A percentile compares a stretch with the other conserved stretches of the same genome.
Evolutionary conservation across 2,113 vertebrate species (phyloP).

Genomic region (Athene cunicularia): DNA sequence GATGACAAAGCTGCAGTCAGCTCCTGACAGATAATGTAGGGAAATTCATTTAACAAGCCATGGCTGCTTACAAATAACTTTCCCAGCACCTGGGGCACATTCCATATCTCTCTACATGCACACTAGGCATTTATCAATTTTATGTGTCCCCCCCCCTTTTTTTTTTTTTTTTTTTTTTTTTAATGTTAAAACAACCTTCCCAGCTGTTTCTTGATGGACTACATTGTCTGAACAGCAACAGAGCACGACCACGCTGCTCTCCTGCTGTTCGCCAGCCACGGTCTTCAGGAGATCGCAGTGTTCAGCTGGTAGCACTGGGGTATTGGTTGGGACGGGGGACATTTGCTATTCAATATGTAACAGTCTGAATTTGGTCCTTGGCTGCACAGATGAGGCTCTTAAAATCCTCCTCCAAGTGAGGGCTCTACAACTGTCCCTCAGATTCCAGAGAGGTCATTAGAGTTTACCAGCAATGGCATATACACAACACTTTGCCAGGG

Average conservation of each 20-base stretch:
- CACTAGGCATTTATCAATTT: background rate
- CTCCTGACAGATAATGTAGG: background rate
- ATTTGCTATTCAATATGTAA: fast-evolving
- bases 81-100: background rate
- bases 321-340: background rate
- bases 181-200: background rate
- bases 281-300: background rate
- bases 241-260: fast-evolving
- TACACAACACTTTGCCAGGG: background rate
- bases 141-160: background rate
- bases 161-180: background rate
- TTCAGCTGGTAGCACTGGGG: background rate
- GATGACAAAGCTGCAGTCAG: background rate
- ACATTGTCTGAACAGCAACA: background rate
- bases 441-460: background rate
- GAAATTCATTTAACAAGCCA: background rate
- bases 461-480: background rate
- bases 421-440: background rate
- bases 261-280: background rate
- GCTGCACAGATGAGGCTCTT: background rate
- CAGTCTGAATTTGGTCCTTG: background rate
- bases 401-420: background rate
- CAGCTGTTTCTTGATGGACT: background rate
- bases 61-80: background rate
- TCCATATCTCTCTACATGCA: fast-evolving